phyloP scores from a whole-genome alignment of 2,888 invertebrate genomes.

The Cyclophora albipunctata region DNA sequence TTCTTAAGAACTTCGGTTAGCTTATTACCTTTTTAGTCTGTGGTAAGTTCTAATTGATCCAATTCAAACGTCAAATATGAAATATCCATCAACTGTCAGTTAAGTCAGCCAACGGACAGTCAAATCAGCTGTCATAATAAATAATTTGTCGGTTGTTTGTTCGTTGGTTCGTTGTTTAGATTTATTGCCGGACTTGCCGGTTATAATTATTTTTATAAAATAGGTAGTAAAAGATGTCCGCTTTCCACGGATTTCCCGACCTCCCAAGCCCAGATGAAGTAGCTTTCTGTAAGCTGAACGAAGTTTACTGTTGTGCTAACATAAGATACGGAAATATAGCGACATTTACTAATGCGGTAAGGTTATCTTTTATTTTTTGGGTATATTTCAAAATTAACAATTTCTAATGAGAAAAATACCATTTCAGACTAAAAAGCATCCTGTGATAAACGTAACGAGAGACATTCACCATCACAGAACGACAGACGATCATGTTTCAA shows the following conservation, averaged over 20 bases:
- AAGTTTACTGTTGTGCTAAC: slow-evolving; percentile 76
- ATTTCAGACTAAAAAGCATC: slow-evolving; percentile 78
- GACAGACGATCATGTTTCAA: slow-evolving; percentile 74
- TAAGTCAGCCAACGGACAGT: too few species aligned
- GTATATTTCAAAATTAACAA: background rate
- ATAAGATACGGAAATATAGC: slow-evolving; percentile 72
- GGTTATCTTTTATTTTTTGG: slow-evolving; percentile 38
- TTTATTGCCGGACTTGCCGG: slow-evolving; percentile 21
- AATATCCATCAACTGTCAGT: too few species aligned
- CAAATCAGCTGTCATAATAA: too few species aligned
- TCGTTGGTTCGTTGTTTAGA: too few species aligned
- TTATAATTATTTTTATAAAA: slow-evolving; percentile 6
- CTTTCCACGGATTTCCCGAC: slow-evolving; percentile 69
- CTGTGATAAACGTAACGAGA: slow-evolving; percentile 80
- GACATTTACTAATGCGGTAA: slow-evolving; percentile 76
- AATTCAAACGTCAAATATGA: too few species aligned
- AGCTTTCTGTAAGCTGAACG: slow-evolving; percentile 78
- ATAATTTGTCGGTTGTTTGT: background rate
- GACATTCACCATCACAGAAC: slow-evolving; percentile 76
- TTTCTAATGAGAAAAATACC: slow-evolving; percentile 1
- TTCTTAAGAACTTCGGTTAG: too few species aligned
- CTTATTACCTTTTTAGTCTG: too few species aligned
- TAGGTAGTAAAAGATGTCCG: slow-evolving; percentile 52
- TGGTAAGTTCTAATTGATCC: too few species aligned
- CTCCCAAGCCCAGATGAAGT: slow-evolving; percentile 70